Evolutionary conservation across 2,888 invertebrate species (phyloP).

Genomic region (Tinea semifulvella): DNA sequence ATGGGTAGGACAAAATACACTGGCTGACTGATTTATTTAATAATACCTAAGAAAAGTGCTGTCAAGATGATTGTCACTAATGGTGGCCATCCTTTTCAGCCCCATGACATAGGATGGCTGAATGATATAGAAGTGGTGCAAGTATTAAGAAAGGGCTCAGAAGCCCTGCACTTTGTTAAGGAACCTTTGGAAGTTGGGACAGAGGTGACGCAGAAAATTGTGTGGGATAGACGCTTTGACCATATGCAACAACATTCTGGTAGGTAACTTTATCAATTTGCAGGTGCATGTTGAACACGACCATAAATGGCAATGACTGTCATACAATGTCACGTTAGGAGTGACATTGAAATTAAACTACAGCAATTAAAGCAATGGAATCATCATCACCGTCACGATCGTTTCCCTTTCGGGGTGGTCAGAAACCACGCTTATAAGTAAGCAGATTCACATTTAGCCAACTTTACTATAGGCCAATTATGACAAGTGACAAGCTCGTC

Average conservation of each 20-base stretch:
- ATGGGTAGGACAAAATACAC: too few species aligned
- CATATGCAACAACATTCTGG: slow-evolving; percentile 95
- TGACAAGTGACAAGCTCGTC: too few species aligned
- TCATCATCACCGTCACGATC: too few species aligned
- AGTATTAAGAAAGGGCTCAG: slow-evolving; percentile 73
- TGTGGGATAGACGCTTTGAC: slow-evolving; percentile 84
- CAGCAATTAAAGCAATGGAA: too few species aligned
- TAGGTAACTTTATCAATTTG: slow-evolving; percentile 25
- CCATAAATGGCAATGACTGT: background rate
- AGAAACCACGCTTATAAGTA: too few species aligned
- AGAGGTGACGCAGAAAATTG: slow-evolving; percentile 69
- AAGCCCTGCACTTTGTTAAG: slow-evolving; percentile 77
- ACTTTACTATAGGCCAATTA: too few species aligned
- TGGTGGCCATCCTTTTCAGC: slow-evolving; percentile 52
- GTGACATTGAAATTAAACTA: too few species aligned
- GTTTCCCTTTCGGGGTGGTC: too few species aligned
- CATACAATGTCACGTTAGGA: too few species aligned
- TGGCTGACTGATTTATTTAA: background rate
- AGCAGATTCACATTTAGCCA: too few species aligned
- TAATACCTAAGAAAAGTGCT: background rate
- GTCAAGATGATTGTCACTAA: too few species aligned
- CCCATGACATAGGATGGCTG: slow-evolving; percentile 79
- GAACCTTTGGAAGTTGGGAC: slow-evolving; percentile 70
- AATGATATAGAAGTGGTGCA: slow-evolving; percentile 72
- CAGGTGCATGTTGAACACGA: too few species aligned